Base-by-base conservation (phyloP, 2,888 invertebrate species). In the Tenthredo amoena region DNA sequence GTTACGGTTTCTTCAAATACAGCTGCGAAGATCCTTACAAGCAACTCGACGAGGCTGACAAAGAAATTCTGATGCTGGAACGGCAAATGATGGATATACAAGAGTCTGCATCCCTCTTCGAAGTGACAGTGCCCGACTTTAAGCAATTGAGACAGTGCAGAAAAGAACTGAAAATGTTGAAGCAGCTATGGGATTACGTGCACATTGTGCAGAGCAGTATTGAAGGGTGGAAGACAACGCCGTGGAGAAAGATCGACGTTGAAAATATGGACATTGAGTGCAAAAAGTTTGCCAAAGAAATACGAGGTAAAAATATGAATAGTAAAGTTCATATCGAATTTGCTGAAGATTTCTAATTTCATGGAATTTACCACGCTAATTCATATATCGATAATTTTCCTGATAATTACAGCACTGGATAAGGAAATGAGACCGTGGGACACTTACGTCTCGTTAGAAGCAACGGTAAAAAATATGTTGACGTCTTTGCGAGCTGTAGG, bases 221-320 rank as follows among this genome's bases (percentile, higher is more conserved):
- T 86, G 97, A 98, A 91, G 98, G 99, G 92, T 99, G 99, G 99
- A 99, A 99, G 94, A 98, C 97, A 0, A 99, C 99, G 0, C 98
- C 98, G 0, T 99, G 99, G 99, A 96, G 98, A 85, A 98, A 98
- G 93, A 98, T 99, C 87, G 99, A 99, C 92, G 99, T 99, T 65
- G 99, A 99, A 94, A 98, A 99, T 91, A 99, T 99, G 99, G 99
- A 99, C 91, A 98, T 99, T 89, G 99, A 99, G 94, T 99, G 99
- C 93, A 99, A 99, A 93, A 98, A 99, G 92, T 99, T 99, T 93
- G 98, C 99, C 1, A 99, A 99, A 94, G 98, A 98, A 93, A 97
- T 98, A 85, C 95, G 98, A 91, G 94, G 95, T 94, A 89, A 86
- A 84, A 68, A 21, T 6, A 10, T 31, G 4, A 21, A 62, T n/a